Conservation (phyloP, 2,888 invertebrate species). For the Rhogogaster chlorosoma region DNA sequence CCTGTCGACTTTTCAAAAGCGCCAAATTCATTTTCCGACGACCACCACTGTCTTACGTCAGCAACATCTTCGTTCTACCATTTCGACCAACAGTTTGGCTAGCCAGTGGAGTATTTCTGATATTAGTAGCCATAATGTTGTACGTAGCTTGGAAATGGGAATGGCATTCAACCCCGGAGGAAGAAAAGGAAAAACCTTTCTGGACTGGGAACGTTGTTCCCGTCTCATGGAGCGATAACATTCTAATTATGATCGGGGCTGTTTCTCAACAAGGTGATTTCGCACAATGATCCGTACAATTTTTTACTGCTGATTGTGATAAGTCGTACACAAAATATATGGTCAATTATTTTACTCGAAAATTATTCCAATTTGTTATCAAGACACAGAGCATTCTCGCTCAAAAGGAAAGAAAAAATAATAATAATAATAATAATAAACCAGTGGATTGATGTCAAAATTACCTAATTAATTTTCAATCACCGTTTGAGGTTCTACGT, state of each 20-base stretch:
- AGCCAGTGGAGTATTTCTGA: slow-evolving; percentile 78
- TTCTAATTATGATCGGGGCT: slow-evolving; percentile 81
- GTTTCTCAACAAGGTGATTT: slow-evolving; percentile 83
- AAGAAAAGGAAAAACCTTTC: background rate
- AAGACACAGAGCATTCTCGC: background rate
- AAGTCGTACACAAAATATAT: background rate
- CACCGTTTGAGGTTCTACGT: slow-evolving; percentile 70
- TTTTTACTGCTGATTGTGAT: background rate
- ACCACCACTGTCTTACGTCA: slow-evolving; percentile 86
- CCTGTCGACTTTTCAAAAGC: slow-evolving; percentile 58
- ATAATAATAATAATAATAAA: background rate
- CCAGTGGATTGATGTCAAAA: background rate
- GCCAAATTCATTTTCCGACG: slow-evolving; percentile 86
- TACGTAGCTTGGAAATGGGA: slow-evolving; percentile 80
- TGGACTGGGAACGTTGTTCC: slow-evolving; percentile 54
- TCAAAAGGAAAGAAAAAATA: background rate
- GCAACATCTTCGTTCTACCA: slow-evolving; percentile 85
- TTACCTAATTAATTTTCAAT: background rate
- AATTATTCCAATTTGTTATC: background rate
- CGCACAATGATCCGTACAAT: background rate
- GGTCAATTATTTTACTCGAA: background rate
- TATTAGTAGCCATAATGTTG: slow-evolving; percentile 78
- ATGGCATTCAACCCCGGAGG: slow-evolving; percentile 62
- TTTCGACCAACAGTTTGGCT: slow-evolving; percentile 85
- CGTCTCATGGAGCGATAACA: slow-evolving; percentile 78